Percentiles rank a stretch among this genome's conserved stretches.
phyloP scores from a whole-genome alignment of 2,888 invertebrate species.

The Heliconius sara region DNA sequence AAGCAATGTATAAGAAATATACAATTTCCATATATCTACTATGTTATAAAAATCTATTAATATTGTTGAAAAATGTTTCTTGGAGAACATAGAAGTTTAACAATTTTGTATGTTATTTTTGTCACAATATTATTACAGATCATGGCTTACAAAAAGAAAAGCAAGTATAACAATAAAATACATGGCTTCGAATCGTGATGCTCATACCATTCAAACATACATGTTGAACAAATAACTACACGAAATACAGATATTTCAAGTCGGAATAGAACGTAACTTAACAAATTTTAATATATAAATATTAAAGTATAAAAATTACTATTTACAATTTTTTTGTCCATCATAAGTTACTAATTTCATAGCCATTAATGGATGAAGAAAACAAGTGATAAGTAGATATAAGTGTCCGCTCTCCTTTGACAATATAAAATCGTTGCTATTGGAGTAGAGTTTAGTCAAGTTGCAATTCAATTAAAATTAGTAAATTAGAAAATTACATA shows the following conservation, averaged over 20 bases:
- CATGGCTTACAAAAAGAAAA: not conserved
- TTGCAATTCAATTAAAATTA: not conserved
- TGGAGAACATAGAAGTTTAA: no score
- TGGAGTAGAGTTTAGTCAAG: no score
- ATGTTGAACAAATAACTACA: not conserved
- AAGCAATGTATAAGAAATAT: no score
- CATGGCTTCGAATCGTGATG: not conserved
- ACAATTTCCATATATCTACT: no score
- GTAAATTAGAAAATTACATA: not conserved
- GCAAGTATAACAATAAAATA: not conserved
- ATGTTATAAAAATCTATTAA: no score
- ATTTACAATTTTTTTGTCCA: not conserved
- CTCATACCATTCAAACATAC: not conserved
- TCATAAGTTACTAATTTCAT: not conserved
- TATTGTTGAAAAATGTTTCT: no score
- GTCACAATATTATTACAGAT: not conserved
- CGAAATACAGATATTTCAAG: not conserved
- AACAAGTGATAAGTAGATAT: not conserved
- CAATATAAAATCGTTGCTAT: no score
- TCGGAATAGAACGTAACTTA: slow-evolving; percentile 4
- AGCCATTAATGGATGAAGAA: not conserved
- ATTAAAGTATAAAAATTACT: not conserved
- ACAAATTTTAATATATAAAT: no score
- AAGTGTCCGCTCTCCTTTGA: no score
- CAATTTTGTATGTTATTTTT: not conserved